Evolutionary conservation across 2,113 vertebrate genomes (phyloP).

Genomic region (Xenopus borealis): DNA sequence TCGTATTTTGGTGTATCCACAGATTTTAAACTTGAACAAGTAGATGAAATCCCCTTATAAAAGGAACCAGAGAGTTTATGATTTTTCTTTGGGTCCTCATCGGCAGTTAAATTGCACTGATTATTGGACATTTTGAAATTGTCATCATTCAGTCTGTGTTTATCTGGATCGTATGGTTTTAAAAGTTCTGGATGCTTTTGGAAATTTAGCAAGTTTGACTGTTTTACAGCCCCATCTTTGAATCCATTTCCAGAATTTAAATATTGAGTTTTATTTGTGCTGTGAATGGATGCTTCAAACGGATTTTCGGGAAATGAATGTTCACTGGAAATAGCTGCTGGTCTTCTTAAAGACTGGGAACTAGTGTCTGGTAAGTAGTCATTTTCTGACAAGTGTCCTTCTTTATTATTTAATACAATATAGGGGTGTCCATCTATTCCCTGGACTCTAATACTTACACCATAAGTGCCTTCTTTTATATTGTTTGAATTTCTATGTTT

Average conservation of each 20-base stretch:
- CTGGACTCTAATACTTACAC: slow-evolving; percentile 94
- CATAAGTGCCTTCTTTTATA: slow-evolving; percentile 77
- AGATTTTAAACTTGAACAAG: slow-evolving; percentile 44
- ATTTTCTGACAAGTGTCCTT: slow-evolving; percentile 66
- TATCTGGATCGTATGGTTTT: slow-evolving; percentile 85
- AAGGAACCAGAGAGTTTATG: slow-evolving; percentile 50
- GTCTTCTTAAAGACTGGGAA: slow-evolving; percentile 50
- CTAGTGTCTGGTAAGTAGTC: slow-evolving; percentile 48
- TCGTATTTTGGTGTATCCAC: slow-evolving; percentile 60
- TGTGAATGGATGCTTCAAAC: slow-evolving; percentile 64
- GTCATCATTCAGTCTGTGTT: slow-evolving; percentile 65
- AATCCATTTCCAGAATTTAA: slow-evolving; percentile 63
- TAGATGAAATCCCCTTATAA: slow-evolving; percentile 54
- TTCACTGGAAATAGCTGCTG: slow-evolving; percentile 59
- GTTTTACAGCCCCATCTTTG: slow-evolving; percentile 59
- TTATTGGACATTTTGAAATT: slow-evolving; percentile 53
- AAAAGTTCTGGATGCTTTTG: slow-evolving; percentile 88
- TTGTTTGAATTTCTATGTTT: slow-evolving; percentile 58
- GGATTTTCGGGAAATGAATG: slow-evolving; percentile 61
- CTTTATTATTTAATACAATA: slow-evolving; percentile 91
- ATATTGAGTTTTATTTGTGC: slow-evolving; percentile 59
- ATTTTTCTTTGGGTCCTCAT: slow-evolving; percentile 45
- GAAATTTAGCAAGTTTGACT: slow-evolving; percentile 77
- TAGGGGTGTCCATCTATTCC: slow-evolving; percentile 96
- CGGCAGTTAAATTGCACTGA: slow-evolving; percentile 51